Conservation (phyloP, 2,113 vertebrate genomes). For the Tyrannus savana region DNA sequence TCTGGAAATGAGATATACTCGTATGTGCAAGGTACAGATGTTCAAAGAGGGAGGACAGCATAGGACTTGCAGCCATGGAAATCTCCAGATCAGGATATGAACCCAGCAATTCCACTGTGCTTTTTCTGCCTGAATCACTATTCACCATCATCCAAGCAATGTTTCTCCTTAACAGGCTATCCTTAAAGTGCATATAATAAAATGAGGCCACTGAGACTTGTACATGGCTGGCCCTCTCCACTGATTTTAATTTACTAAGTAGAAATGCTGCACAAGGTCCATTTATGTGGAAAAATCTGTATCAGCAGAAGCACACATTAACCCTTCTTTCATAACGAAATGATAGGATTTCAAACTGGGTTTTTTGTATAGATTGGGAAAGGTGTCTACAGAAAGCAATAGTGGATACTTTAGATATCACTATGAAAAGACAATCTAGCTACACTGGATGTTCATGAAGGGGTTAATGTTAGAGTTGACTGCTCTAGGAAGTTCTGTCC, state of each 20-base stretch:
- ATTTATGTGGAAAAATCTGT: background rate
- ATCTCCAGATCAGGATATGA: background rate
- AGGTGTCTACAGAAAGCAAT: background rate
- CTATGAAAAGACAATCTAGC: background rate
- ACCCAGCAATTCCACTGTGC: background rate
- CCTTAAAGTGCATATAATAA: background rate
- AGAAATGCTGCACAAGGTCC: slow-evolving; percentile 18
- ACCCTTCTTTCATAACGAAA: background rate
- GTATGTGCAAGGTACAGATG: background rate
- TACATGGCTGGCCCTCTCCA: background rate
- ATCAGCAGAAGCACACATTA: background rate
- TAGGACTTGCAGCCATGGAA: background rate
- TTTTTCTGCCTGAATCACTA: background rate
- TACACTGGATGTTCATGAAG: background rate
- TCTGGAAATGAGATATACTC: background rate
- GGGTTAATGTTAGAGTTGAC: background rate
- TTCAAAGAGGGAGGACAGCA: background rate
- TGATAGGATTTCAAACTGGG: background rate
- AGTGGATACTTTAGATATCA: background rate
- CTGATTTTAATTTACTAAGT: slow-evolving; percentile 23
- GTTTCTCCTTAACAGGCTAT: background rate
- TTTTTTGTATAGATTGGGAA: background rate
- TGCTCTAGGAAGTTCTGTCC: background rate
- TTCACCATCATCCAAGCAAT: background rate
- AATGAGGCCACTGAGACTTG: background rate